These are phyloP conservation scores for Heliocidaris erythrogramma DNA, from an alignment of 35 echinoderm and acorn worm genomes.

Conservation along the genomic window DNA sequence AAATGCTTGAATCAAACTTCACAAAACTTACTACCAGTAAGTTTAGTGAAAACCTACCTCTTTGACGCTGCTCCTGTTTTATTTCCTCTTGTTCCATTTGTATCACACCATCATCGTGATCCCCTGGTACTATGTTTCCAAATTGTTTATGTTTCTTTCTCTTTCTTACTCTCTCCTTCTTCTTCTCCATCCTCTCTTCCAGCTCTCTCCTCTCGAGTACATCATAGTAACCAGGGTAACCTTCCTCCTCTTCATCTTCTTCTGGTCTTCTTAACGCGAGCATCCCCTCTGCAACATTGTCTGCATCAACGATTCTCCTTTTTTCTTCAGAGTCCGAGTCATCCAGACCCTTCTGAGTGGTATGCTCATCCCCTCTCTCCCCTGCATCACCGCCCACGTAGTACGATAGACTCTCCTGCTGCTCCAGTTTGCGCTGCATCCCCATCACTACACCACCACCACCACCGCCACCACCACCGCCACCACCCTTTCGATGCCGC, in stretches of 20 bases:
- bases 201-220: not conserved
- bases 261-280: not conserved
- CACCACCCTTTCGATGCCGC: not conserved
- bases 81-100: not conserved
- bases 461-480: not conserved
- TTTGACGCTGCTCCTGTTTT: not conserved
- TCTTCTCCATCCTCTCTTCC: conserved; percentile 23
- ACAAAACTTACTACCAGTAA: not conserved
- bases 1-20: not conserved
- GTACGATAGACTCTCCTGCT: conserved; percentile 19
- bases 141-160: conserved; percentile 7
- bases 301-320: not conserved
- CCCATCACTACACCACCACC: not conserved
- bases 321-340: not conserved
- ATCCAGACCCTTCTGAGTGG: not conserved
- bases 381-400: not conserved
- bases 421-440: conserved; percentile 24
- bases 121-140: not conserved
- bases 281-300: not conserved
- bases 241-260: not conserved
- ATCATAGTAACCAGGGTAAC: conserved; percentile 2
- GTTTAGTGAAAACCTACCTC: not conserved
- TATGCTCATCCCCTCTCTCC: not conserved
- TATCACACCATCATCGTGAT: not conserved
- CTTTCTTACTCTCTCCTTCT: not conserved